Evolutionary conservation across 53 echinoderm and acorn worm genomes (phyloP), one percentile per base, ranked within the genome.

Genomic region (Patiria pectinifera): DNA sequence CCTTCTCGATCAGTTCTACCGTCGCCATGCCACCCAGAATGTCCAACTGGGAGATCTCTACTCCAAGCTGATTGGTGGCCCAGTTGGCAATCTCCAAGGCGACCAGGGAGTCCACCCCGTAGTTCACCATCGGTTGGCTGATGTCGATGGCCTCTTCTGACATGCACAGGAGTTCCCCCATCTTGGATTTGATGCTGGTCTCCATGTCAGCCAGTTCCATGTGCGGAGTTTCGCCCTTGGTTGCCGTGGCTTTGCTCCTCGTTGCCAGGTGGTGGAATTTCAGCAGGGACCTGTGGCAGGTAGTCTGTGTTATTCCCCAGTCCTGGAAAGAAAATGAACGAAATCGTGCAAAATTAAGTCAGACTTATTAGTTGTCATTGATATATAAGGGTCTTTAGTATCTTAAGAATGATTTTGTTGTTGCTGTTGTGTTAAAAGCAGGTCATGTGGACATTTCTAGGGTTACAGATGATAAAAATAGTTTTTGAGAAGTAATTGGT

Each of bases 111-210:
- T 98, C 99, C 79, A 98, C 96, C 0, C 99, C 99, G 89, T 97
- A 98, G 97, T 98, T 97, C 83, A 98, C 97, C 98, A 98, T 98
- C 16, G 98, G 98, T 80, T 98, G 96, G 76, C 93, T 96, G 25
- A 96, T 86, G 69, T 98, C 99, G 48, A 98, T 98, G 80, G 95
- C 86, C 62, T 96, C 99, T 35, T 95, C 92, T 62, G 95, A 93
- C 49, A 97, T 95, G 85, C 99, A 98, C 23, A 98, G 91, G 44
- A 98, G 82, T 3, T 98, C 96, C 5, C 94, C 97, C 59, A 98
- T 94, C 84, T 97, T 98, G 92, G 92, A 86, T 81, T 92, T 92
- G 87, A 92, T 92, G 82, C 49, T 76, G 59, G 71, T 75, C 59
- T 93, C 93, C 88, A 88, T 11, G 88, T 87, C 93, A 1, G 81